Evolutionary conservation across 2,888 invertebrate genomes (phyloP).

Genomic region (Entomobrya proxima): DNA sequence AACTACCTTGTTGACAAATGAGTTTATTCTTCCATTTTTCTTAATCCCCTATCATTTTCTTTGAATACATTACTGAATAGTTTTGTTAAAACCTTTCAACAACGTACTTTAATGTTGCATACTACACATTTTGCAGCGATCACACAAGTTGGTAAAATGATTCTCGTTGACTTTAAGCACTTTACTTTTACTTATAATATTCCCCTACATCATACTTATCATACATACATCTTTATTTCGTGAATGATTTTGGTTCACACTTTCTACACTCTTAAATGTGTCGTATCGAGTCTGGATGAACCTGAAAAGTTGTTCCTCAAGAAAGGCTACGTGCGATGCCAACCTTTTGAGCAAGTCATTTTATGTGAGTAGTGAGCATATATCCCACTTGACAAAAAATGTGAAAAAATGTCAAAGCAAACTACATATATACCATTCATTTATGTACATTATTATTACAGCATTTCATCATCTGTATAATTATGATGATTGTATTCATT

Average conservation of each 20-base stretch:
- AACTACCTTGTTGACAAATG: conserved; percentile 49
- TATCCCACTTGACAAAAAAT: conserved; percentile 55
- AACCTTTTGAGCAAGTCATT: conserved; percentile 30
- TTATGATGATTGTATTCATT: conserved; percentile 54
- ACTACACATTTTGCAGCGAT: neutral
- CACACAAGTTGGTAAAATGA: conserved; percentile 1
- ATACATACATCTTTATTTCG: too few species aligned
- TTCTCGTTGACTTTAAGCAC: conserved; percentile 34
- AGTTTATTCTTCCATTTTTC: conserved; percentile 16
- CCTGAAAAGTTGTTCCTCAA: neutral
- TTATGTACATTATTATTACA: conserved; percentile 18
- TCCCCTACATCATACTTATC: too few species aligned
- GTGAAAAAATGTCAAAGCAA: conserved; percentile 63
- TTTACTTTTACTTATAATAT: neutral
- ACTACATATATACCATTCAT: conserved; percentile 45
- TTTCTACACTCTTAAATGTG: neutral
- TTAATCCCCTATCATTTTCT: conserved; percentile 18
- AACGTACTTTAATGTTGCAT: neutral
- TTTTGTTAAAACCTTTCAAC: neutral
- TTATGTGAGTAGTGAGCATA: too few species aligned
- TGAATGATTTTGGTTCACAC: too few species aligned
- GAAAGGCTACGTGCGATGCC: neutral
- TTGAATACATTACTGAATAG: neutral
- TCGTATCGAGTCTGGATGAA: too few species aligned
- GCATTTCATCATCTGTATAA: conserved; percentile 46